Evolutionary conservation across 2,797 vertebrate species (phyloP).

Genomic region (Fistularia tabacaria): DNA sequence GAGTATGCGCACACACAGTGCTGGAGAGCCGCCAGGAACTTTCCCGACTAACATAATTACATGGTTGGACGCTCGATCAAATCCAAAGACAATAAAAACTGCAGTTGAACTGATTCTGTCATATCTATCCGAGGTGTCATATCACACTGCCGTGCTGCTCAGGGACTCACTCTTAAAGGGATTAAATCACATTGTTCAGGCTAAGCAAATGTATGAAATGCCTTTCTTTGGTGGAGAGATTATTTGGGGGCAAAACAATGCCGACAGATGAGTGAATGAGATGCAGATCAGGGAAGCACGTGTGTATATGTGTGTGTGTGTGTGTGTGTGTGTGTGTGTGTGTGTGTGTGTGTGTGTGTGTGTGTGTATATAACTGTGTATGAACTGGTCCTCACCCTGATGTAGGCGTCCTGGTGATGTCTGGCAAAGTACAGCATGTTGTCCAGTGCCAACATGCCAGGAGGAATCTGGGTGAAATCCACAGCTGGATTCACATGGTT

Average conservation of each 20-base stretch:
- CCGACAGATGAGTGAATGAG: conserved; percentile 24
- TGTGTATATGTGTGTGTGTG: conserved; percentile 10
- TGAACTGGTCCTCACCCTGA: conserved; percentile 80
- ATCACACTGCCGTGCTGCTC: no score
- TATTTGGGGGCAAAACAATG: conserved; percentile 5
- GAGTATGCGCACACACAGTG: no score
- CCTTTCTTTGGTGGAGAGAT: no score
- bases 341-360: conserved; percentile 9
- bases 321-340: conserved; percentile 8
- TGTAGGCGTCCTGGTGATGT: conserved; percentile 93
- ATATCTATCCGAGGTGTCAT: no score
- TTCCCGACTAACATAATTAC: no score
- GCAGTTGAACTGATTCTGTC: no score
- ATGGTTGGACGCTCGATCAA: no score
- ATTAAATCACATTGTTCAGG: no score
- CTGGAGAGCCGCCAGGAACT: no score
- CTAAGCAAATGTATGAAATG: no score
- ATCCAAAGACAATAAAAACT: no score
- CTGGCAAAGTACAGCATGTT: conserved; percentile 98
- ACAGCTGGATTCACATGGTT: conserved; percentile 99
- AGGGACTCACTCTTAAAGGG: no score
- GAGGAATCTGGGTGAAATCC: conserved; percentile 98
- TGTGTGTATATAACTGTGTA: conserved; percentile 8
- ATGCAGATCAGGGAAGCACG: conserved; percentile 7
- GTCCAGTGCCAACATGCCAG: conserved; percentile 96